These are phyloP conservation scores for Podilymbus podiceps DNA, from an alignment of 2,113 vertebrate genomes.

Conservation along the genomic window DNA sequence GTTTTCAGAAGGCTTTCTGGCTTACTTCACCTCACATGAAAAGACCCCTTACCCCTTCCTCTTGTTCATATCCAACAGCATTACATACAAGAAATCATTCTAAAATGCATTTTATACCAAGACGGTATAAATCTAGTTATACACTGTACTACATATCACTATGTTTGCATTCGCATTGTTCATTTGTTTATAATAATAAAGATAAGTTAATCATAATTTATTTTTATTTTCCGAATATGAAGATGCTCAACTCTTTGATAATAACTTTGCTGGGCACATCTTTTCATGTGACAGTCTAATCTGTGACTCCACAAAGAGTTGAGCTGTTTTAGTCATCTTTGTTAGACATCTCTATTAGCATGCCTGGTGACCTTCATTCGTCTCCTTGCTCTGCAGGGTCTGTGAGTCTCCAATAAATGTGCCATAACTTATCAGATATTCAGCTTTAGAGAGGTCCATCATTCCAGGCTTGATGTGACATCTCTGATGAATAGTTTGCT, in stretches of 20 bases:
- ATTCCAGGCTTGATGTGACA: background rate
- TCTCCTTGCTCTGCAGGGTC: background rate
- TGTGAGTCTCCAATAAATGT: background rate
- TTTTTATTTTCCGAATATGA: background rate
- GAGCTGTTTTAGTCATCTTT: background rate
- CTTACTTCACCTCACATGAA: background rate
- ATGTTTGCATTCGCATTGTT: background rate
- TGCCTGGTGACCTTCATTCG: background rate
- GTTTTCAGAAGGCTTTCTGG: background rate
- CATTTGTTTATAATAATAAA: background rate
- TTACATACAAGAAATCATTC: background rate
- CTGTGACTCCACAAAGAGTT: background rate
- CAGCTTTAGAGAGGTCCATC: background rate
- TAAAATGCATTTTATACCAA: background rate
- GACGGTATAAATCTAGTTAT: background rate
- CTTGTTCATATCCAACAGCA: background rate
- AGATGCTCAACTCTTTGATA: background rate
- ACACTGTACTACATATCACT: background rate
- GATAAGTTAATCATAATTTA: background rate
- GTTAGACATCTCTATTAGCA: background rate
- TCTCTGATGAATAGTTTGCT: background rate
- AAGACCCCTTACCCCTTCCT: background rate
- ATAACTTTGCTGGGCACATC: background rate
- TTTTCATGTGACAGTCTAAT: background rate
- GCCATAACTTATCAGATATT: background rate